phyloP scores from a whole-genome alignment of 2,113 vertebrate genomes.

The Heliornis fulica region DNA sequence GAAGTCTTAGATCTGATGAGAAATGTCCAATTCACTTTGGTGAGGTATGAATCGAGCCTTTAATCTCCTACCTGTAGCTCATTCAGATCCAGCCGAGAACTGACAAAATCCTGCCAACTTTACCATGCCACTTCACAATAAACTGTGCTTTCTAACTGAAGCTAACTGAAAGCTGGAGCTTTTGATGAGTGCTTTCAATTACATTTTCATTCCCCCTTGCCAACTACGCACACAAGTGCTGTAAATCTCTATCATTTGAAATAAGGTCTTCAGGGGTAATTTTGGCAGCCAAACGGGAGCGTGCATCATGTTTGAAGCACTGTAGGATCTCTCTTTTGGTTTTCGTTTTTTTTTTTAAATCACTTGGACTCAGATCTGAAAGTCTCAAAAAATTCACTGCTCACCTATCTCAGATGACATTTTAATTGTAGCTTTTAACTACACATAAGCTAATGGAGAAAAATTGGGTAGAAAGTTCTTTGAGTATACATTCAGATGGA shows the following conservation, averaged over 20 bases:
- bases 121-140: not conserved
- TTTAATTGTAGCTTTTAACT: constrained; percentile 53
- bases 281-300: not conserved
- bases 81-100: not conserved
- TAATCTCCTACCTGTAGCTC: not conserved
- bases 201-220: not conserved
- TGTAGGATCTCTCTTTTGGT: not conserved
- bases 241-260: constrained; percentile 16
- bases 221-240: not conserved
- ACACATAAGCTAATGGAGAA: not conserved
- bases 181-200: constrained; percentile 25
- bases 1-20: not conserved
- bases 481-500: not conserved
- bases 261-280: constrained; percentile 14
- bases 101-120: not conserved
- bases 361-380: constrained; percentile 28
- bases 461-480: not conserved
- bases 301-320: not conserved
- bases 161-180: not conserved
- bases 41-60: not conserved
- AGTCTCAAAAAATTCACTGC: constrained; percentile 15
- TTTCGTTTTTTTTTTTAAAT: not conserved
- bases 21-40: not conserved
- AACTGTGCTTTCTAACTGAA: not conserved
- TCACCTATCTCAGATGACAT: constrained; percentile 32